Conservation (phyloP, 2,888 invertebrate genomes). For the Hydriomena furcata region DNA sequence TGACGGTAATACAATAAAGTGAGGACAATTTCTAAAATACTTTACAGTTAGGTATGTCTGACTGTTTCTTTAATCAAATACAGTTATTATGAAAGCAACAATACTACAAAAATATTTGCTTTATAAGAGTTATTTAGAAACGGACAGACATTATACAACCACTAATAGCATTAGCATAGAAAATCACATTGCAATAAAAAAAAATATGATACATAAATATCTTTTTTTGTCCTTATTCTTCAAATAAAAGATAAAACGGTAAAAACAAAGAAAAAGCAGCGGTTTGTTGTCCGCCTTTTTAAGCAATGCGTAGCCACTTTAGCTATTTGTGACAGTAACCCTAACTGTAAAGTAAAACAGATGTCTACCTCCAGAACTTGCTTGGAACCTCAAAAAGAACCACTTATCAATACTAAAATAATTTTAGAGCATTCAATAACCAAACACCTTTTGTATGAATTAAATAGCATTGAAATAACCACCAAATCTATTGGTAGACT, state of each 20-base stretch:
- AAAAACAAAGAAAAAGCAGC: too few relatives aligned
- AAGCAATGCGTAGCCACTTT: constrained; percentile 4
- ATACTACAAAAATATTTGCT: background rate
- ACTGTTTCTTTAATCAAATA: constrained; percentile 3
- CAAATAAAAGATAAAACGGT: too few relatives aligned
- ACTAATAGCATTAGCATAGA: constrained; percentile 4
- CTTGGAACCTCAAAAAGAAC: constrained; percentile 54
- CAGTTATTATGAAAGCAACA: background rate
- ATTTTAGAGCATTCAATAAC: too few relatives aligned
- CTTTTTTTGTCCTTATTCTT: too few relatives aligned
- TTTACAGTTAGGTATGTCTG: constrained; percentile 5
- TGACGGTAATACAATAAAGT: constrained; percentile 17
- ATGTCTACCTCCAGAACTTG: constrained; percentile 40
- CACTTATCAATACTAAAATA: constrained; percentile 16
- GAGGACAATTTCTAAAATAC: background rate
- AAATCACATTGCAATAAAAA: too few relatives aligned
- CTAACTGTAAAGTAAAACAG: constrained; percentile 25
- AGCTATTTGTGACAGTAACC: constrained; percentile 19
- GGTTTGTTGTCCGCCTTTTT: background rate
- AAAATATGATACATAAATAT: background rate
- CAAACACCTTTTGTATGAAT: background rate
- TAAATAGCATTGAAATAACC: background rate
- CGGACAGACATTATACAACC: constrained; percentile 11
- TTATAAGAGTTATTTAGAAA: constrained; percentile 9
- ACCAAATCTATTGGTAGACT: too few relatives aligned